Evolutionary conservation across 2,797 vertebrate species (phyloP).

Genomic region (Silurus lanzhouensis): DNA sequence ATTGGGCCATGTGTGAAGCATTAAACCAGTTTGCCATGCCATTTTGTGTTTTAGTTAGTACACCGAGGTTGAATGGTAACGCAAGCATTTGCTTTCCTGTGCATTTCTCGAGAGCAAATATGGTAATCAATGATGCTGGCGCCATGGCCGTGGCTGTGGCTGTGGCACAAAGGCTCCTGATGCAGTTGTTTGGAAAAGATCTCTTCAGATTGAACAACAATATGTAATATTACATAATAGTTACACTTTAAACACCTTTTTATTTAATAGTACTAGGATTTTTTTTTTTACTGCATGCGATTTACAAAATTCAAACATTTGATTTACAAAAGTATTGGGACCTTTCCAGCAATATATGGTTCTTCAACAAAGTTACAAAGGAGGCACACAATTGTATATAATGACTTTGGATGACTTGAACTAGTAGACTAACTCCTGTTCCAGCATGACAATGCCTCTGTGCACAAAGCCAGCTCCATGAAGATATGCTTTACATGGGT

Average conservation of each 20-base stretch:
- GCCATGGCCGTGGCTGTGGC: not conserved
- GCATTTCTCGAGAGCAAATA: slow-evolving; percentile 48
- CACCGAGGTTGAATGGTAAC: slow-evolving; percentile 49
- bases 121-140: slow-evolving; percentile 45
- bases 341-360: no score
- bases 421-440: no score
- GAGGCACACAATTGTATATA: no score
- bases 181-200: not conserved
- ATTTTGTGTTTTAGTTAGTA: slow-evolving; percentile 31
- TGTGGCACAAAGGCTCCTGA: slow-evolving; percentile 26
- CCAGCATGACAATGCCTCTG: no score
- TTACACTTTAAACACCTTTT: not conserved
- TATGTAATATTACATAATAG: not conserved
- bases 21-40: slow-evolving; percentile 42
- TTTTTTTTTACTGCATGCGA: not conserved
- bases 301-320: not conserved
- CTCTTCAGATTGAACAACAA: no score
- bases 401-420: no score
- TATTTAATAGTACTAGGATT: not conserved
- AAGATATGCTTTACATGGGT: no score
- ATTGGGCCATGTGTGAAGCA: slow-evolving; percentile 39
- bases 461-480: no score
- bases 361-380: no score
- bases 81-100: slow-evolving; percentile 50
- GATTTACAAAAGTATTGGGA: no score